Base-by-base conservation (phyloP, 2,888 invertebrate species). In the Subacronicta megacephala region DNA sequence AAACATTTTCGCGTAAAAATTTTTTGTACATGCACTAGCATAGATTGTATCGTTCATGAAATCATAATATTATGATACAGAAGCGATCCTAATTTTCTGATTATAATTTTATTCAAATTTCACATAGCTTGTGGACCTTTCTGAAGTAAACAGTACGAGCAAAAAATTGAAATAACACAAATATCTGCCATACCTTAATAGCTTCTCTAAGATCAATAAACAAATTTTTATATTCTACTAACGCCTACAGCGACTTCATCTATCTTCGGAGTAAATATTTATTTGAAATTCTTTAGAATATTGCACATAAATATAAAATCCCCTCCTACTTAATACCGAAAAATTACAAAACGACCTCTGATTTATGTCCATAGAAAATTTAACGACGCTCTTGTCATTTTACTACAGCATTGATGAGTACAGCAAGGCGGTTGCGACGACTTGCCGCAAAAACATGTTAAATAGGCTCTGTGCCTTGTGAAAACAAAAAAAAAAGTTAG, bases 331-430 rank as follows among this genome's bases (percentile, higher is more conserved):
- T 64, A 67, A 74, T 56, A 61, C 59, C 61, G 42, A 75, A 77
- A 76, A 71, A 71, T 77, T 68, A 71, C 54, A 71, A 77, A 77
- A 77, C 69, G 67, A 64, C 62, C 60, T 73, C 56, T 84, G 86
- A 87, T 87, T 87, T 85, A 87, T 81, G 79, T 65, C 75, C 72
- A 81, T 81, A 82, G 82, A 81, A 68, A 80, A 79, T 78, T 83
- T 86, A 84, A 89, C 85, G 82, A 87, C 82, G 77, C 75, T 75
- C 78, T 80, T 81, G 81, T 82, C 78, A 86, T 84, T 86, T 88
- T 83, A 84, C 82, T 81, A 73, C 77, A 58, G 77, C 75, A 84
- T 82, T 82, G 84, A 81, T 84, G 81, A 84, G 80, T 74, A 83
- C 79, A 81, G 83, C 82, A 83, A 84, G 84, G 80, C 77, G 73